phyloP scores from a whole-genome alignment of 2,797 vertebrate species.

The Pagetopsis macropterus region DNA sequence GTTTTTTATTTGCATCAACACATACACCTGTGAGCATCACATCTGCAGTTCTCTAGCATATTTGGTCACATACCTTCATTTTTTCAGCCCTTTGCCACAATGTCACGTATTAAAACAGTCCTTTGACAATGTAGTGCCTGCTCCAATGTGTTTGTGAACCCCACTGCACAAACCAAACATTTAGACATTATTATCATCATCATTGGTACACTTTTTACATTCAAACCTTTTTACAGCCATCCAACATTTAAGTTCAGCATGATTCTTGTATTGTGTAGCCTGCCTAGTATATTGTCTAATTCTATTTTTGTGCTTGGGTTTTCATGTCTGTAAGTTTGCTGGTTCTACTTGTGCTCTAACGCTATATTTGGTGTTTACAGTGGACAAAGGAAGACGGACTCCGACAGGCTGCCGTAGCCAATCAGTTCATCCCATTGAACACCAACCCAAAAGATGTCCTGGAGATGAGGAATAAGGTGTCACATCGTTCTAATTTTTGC shows the following conservation, averaged over 20 bases:
- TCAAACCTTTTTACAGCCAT: constrained; percentile 57
- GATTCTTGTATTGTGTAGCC: constrained; percentile 81
- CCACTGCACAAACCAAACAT: background rate
- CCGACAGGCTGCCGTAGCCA: constrained; percentile 93
- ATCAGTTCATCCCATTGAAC: constrained; percentile 99
- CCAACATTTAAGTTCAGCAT: constrained; percentile 87
- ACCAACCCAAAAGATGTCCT: constrained; percentile 98
- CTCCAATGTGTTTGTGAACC: background rate
- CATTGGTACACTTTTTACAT: constrained; percentile 80
- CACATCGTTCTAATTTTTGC: background rate
- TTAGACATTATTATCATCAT: constrained; percentile 67
- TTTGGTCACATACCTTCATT: background rate
- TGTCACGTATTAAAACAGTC: background rate
- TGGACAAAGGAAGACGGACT: constrained; percentile 97
- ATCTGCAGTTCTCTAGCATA: background rate
- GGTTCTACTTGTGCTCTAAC: constrained; percentile 42
- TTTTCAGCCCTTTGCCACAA: background rate
- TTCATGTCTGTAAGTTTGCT: constrained; percentile 22
- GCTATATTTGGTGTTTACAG: constrained; percentile 83
- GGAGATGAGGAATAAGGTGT: constrained; percentile 99
- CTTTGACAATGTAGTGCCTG: background rate
- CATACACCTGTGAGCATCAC: background rate
- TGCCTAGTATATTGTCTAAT: constrained; percentile 68
- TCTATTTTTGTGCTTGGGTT: constrained; percentile 62
- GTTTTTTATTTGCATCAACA: background rate